phyloP scores from a whole-genome alignment of 2,113 vertebrate genomes.

The Dipodomys ordii region DNA sequence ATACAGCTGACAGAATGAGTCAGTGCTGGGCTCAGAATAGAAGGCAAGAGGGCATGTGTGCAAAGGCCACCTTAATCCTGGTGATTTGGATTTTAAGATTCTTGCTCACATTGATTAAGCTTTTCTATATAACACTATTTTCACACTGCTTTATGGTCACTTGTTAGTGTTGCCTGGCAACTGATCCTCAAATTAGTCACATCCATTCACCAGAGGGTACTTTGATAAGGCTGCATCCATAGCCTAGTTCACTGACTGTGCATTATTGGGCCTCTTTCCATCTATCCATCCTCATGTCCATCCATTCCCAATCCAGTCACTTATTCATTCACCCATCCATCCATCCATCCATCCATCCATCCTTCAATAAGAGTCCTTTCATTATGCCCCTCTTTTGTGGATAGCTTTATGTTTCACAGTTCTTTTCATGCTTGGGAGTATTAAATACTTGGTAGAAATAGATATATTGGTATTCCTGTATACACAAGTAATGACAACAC shows the following conservation, averaged over 20 bases:
- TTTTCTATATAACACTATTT: constrained; percentile 30
- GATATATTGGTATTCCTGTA: not conserved
- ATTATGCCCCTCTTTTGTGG: not conserved
- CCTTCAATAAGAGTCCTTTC: not conserved
- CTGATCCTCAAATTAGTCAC: not conserved
- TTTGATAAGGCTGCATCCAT: not conserved
- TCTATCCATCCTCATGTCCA: not conserved
- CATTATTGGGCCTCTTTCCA: not conserved
- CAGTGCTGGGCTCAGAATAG: constrained; percentile 71
- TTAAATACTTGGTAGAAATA: not conserved
- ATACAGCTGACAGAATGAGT: constrained; percentile 60
- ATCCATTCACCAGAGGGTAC: not conserved
- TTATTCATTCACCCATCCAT: not conserved
- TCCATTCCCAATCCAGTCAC: not conserved
- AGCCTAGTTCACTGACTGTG: not conserved
- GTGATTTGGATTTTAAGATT: not conserved
- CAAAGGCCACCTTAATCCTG: not conserved
- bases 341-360: not conserved
- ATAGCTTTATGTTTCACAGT: not conserved
- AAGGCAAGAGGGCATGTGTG: constrained; percentile 38
- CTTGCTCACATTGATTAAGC: constrained; percentile 51
- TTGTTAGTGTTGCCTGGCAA: constrained; percentile 53
- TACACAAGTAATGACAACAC: not conserved
- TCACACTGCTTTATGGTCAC: not conserved
- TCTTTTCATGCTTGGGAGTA: not conserved